A percentile compares a stretch with the other conserved stretches of the same genome.
These are phyloP conservation scores for Nothobranchius kuhntae DNA, from an alignment of 2,113 vertebrate genomes.

Conservation along the genomic window DNA sequence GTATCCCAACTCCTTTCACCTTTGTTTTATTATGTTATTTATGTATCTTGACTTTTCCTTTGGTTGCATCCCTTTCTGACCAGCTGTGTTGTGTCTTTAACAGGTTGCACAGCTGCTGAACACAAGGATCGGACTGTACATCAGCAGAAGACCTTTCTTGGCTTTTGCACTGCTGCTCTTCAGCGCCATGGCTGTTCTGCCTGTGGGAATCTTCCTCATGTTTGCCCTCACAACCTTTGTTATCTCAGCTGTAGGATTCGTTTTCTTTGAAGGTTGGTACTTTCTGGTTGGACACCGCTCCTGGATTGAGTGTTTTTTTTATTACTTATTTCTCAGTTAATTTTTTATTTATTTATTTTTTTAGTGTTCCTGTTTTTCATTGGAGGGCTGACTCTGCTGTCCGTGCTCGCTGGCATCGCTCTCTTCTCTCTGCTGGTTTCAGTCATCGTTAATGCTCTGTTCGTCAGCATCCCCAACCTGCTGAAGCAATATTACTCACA, in stretches of 20 bases:
- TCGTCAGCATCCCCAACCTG: slow-evolving; percentile 70
- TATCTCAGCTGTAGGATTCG: slow-evolving; percentile 79
- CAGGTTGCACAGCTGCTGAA: slow-evolving; percentile 85
- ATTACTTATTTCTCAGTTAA: too few relatives aligned
- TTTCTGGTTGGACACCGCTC: too few relatives aligned
- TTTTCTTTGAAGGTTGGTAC: slow-evolving; percentile 86
- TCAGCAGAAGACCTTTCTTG: slow-evolving; percentile 84
- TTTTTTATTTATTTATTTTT: slow-evolving; percentile 9
- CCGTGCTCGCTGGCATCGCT: slow-evolving; percentile 82
- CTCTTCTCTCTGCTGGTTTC: slow-evolving; percentile 79
- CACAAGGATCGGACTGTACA: slow-evolving; percentile 80
- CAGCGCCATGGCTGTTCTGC: slow-evolving; percentile 77
- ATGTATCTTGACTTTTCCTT: not conserved
- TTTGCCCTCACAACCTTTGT: slow-evolving; percentile 80
- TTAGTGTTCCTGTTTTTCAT: slow-evolving; percentile 82
- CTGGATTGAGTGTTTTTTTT: too few relatives aligned
- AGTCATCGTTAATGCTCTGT: slow-evolving; percentile 68
- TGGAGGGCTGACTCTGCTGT: slow-evolving; percentile 80
- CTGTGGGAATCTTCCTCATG: slow-evolving; percentile 83
- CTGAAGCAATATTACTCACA: slow-evolving; percentile 70
- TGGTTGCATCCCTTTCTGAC: not conserved
- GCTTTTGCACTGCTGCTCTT: slow-evolving; percentile 84
- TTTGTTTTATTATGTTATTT: not conserved
- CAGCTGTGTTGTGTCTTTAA: slow-evolving; percentile 2
- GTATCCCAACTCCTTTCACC: slow-evolving; percentile 33